A percentile compares a stretch with the other conserved stretches of the same genome.
Evolutionary conservation across 2,113 vertebrate genomes (phyloP).

Genomic region (Sarotherodon lohbergeri): DNA sequence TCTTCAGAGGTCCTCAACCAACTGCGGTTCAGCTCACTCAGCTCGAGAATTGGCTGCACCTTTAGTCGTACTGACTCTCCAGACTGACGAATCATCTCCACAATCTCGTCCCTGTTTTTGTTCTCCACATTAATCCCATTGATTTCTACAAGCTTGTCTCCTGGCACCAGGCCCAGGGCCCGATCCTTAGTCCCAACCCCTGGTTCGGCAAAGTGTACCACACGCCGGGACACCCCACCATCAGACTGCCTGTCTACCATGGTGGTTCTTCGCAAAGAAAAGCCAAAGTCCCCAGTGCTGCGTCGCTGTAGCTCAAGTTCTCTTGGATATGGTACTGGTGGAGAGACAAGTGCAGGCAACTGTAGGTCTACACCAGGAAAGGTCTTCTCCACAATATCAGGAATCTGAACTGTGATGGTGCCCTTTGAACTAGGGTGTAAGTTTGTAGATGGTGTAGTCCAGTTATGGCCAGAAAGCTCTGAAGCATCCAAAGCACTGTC

Average conservation of each 20-base stretch:
- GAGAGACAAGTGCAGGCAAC: conserved; percentile 76
- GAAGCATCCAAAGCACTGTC: conserved; percentile 75
- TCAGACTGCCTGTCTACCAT: conserved; percentile 85
- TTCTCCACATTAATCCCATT: conserved; percentile 90
- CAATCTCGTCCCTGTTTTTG: conserved; percentile 91
- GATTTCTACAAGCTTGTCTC: conserved; percentile 92
- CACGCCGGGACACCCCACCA: conserved; percentile 78
- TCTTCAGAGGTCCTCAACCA: conserved; percentile 82
- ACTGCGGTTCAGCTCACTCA: conserved; percentile 89
- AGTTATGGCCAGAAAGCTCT: conserved; percentile 74
- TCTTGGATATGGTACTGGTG: conserved; percentile 71
- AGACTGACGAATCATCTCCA: conserved; percentile 97
- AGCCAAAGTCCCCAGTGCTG: conserved; percentile 93
- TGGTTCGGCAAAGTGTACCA: conserved; percentile 94
- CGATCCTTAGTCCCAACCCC: conserved; percentile 86
- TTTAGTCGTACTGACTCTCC: conserved; percentile 88
- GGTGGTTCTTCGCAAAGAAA: conserved; percentile 89
- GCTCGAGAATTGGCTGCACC: conserved; percentile 93
- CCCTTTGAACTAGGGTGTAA: conserved; percentile 63
- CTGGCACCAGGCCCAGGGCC: conserved; percentile 87
- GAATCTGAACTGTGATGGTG: conserved; percentile 56
- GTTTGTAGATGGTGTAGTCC: conserved; percentile 70
- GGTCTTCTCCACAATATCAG: conserved; percentile 78
- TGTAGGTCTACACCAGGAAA: conserved; percentile 79
- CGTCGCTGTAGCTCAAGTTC: conserved; percentile 87